These are phyloP conservation scores for Ametastegia equiseti DNA, from an alignment of 2,888 invertebrate species.

Conservation along the genomic window DNA sequence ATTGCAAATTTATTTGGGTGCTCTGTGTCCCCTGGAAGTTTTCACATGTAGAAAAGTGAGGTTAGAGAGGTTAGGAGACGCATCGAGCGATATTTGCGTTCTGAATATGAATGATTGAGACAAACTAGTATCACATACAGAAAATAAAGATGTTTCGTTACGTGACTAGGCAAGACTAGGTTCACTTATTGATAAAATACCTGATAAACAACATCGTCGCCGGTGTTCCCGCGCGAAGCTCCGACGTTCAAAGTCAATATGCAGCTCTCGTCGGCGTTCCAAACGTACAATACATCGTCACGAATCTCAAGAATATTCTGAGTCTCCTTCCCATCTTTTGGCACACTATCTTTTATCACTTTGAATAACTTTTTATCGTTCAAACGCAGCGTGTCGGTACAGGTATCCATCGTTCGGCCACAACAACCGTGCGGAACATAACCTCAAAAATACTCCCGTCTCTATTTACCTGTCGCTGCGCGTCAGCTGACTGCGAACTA, in stretches of 20 bases:
- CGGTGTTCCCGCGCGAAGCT: constrained; percentile 77
- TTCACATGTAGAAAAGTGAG: constrained; percentile 13
- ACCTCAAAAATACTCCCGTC: no score
- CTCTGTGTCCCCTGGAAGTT: background rate
- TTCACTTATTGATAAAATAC: constrained; percentile 71
- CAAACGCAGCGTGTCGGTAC: constrained; percentile 80
- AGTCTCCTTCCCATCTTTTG: constrained; percentile 79
- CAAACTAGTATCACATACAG: background rate
- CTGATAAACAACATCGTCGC: constrained; percentile 80
- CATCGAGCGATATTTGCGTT: background rate
- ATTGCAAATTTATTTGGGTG: background rate
- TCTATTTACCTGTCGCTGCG: background rate
- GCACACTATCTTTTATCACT: constrained; percentile 78
- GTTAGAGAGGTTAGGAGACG: constrained; percentile 37
- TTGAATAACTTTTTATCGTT: constrained; percentile 81
- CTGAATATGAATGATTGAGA: background rate
- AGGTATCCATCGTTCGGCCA: constrained; percentile 80
- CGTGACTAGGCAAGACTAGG: background rate
- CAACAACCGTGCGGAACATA: no score
- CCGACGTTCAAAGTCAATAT: constrained; percentile 81
- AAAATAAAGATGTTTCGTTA: constrained; percentile 43
- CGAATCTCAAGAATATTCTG: constrained; percentile 81
- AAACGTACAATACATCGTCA: constrained; percentile 83
- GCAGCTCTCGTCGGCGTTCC: constrained; percentile 82
- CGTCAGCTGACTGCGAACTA: constrained; percentile 26